Evolutionary conservation across 1,140 invertebrate species (phyloP).

Genomic region (Drosophila busckii): DNA sequence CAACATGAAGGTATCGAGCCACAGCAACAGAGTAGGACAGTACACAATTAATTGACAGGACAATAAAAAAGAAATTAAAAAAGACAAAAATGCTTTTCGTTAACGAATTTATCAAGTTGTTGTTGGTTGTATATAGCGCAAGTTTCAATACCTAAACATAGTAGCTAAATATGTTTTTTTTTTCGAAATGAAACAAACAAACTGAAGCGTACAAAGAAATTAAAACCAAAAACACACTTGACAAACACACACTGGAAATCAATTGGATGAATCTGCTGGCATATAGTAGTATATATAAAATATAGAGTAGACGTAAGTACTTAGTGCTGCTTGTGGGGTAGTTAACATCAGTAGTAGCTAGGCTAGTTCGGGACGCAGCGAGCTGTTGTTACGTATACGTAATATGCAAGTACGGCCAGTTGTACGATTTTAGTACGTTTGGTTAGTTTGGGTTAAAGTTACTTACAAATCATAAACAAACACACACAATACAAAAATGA

Average conservation of each 20-base stretch:
- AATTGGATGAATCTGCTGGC: no score
- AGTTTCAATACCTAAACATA: no score
- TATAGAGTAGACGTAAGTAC: no score
- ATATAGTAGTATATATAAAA: no score
- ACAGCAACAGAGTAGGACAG: conserved; percentile 82
- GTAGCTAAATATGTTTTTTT: conserved; percentile 21
- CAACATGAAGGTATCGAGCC: conserved; percentile 79
- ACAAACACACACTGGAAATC: conserved; percentile 73
- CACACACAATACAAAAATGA: conserved; percentile 22
- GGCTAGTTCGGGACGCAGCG: no score
- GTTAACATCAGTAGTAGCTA: no score
- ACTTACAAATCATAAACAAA: conserved; percentile 32
- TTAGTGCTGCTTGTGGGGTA: no score
- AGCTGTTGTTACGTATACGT: no score
- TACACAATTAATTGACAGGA: conserved; percentile 83
- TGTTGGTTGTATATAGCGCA: no score
- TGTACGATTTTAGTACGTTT: no score
- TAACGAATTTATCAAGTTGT: conserved; percentile 72
- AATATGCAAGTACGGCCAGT: no score
- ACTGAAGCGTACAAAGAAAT: conserved; percentile 34
- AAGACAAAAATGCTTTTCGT: conserved; percentile 76
- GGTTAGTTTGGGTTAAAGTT: no score
- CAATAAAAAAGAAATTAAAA: conserved; percentile 78
- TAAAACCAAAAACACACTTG: conserved; percentile 63
- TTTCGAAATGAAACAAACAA: conserved; percentile 35